phyloP scores from a whole-genome alignment of 2,113 vertebrate species.

The Lonchura striata region DNA sequence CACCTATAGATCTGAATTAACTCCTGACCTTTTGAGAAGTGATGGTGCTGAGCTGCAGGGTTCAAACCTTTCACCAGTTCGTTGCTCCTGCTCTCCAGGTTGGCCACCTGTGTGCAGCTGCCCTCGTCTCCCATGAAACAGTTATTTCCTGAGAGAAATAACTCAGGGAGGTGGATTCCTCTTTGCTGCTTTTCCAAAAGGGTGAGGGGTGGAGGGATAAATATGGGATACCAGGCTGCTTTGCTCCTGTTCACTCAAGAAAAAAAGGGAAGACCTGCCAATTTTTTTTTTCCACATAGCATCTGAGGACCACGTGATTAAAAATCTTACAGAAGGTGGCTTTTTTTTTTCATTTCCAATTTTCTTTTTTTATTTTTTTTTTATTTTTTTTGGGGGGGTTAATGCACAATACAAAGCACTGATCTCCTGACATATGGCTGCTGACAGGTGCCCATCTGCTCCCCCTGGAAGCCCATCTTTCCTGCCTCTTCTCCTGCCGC shows the following conservation, averaged over 20 bases:
- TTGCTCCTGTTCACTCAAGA: neutral
- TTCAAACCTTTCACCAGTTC: neutral
- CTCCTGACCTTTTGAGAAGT: neutral
- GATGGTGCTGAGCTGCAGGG: neutral
- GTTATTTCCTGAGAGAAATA: neutral
- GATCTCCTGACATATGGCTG: slow-evolving; percentile 33
- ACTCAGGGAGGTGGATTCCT: neutral
- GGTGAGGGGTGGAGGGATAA: neutral
- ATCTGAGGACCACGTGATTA: slow-evolving; percentile 28
- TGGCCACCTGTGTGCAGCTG: neutral
- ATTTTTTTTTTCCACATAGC: slow-evolving; percentile 19
- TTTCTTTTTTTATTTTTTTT: too few relatives aligned
- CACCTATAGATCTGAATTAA: neutral
- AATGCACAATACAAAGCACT: neutral
- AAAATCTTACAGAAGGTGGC: neutral
- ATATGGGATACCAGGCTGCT: neutral
- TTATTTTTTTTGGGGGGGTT: neutral
- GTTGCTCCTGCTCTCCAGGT: neutral
- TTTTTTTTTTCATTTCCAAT: neutral
- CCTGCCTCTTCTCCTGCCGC: neutral
- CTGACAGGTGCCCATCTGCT: slow-evolving; percentile 41
- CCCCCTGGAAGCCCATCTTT: neutral
- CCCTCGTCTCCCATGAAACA: neutral
- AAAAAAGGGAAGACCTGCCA: neutral
- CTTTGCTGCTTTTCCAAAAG: neutral